Evolutionary conservation across 2,797 vertebrate genomes (phyloP), one percentile per base, ranked within the genome.

Genomic region (Pseudochirops corinnae): DNA sequence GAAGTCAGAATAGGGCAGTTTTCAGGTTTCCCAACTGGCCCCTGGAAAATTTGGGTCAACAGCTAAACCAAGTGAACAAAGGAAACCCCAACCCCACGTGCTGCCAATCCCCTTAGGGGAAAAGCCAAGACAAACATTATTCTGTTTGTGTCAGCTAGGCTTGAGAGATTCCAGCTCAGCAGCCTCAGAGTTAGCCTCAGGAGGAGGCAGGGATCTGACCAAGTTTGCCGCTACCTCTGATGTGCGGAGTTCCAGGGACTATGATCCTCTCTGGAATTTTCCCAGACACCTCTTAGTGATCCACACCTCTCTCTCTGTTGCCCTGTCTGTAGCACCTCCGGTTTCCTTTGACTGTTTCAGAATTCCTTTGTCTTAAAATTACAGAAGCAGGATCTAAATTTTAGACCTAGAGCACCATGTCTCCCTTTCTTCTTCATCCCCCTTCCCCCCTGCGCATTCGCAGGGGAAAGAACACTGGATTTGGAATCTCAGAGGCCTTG

Each of bases 11-110:
- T 13, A 82, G 39, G 52, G 31, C 53, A 60, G 11, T 55, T 62
- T 24, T 2, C 58, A 28, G 55, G 56, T 26, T 92, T 92, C 74
- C 94, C 94, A 93, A 95, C 87, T 52, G 13, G 92, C 50, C 55
- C 74, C 92, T 96, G 95, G 96, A 93, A 93, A 95, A 97, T 93
- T 90, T 46, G 55, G 94, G 90, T 91, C 93, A 94, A 58, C 95
- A 96, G 94, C 96, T 94, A 96, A 94, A 91, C 96, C 96, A 95
- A 96, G 96, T 91, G 92, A 94, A 95, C 92, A 97, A 95, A 94
- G 74, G 93, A 92, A 82, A 56, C 96, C 55, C n/a, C 62, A 62
- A 87, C 93, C 90, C 91, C 28, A 50, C 91, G 74, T 92, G 55
- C 92, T 12, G 91, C 90, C 93, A 82, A 82, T 82, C 74, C 74